Percentiles rank a stretch among this genome's conserved stretches.
These are phyloP conservation scores for Amniataba percoides DNA, from an alignment of 2,797 vertebrate species.

Conservation along the genomic window DNA sequence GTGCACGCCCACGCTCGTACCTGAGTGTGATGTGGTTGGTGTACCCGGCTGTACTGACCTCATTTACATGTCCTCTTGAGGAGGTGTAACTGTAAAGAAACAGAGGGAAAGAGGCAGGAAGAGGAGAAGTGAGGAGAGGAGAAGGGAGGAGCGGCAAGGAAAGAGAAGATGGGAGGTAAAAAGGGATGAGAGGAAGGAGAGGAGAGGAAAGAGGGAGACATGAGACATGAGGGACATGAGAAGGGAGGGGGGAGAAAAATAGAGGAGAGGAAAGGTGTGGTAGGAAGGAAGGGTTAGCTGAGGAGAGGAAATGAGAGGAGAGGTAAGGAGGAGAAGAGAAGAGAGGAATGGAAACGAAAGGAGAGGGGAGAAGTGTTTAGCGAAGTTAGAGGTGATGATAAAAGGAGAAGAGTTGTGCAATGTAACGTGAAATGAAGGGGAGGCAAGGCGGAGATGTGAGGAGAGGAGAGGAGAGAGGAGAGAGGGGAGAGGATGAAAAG, in stretches of 20 bases:
- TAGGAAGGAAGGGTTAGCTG: neutral
- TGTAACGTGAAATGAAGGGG: constrained; percentile 32
- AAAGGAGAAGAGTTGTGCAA: constrained; percentile 46
- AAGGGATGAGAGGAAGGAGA: neutral
- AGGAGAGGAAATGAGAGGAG: neutral
- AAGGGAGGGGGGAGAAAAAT: neutral
- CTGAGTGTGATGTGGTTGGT: constrained; percentile 70
- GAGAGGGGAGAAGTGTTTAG: neutral
- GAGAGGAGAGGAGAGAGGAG: constrained; percentile 12
- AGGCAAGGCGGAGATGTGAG: constrained; percentile 14
- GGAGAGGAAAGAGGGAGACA: neutral
- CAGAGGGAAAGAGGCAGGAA: constrained; percentile 12
- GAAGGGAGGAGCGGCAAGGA: neutral
- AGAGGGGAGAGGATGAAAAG: constrained; percentile 37
- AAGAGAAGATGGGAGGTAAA: neutral
- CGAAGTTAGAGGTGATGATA: constrained; percentile 15
- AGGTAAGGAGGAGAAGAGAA: neutral
- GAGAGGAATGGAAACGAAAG: neutral
- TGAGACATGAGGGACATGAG: neutral
- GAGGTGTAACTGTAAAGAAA: constrained; percentile 54
- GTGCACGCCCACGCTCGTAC: constrained; percentile 57
- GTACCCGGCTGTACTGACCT: constrained; percentile 65
- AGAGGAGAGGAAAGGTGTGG: neutral
- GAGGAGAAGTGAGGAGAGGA: constrained; percentile 2
- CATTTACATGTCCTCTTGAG: constrained; percentile 76